Evolutionary conservation across 2,797 vertebrate species (phyloP).

Genomic region (Amniataba percoides): DNA sequence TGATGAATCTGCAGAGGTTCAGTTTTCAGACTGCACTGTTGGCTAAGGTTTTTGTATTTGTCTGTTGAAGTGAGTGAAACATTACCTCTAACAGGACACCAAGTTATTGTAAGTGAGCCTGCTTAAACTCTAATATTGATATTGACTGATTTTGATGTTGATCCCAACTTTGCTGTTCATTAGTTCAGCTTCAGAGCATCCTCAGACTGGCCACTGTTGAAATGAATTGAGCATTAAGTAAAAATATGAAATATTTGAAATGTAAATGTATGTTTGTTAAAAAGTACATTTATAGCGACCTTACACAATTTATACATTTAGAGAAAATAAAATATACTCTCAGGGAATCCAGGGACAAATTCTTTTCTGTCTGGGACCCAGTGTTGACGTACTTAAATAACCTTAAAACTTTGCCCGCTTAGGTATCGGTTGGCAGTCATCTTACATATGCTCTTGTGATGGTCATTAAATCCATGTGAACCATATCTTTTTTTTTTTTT

Average conservation of each 20-base stretch:
- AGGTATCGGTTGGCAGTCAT: too few relatives aligned
- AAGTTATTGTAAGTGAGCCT: not conserved
- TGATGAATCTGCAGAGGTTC: conserved; percentile 7
- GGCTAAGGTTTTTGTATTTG: conserved; percentile 9
- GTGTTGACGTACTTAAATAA: too few relatives aligned
- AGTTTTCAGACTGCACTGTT: conserved; percentile 11
- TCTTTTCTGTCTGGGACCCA: too few relatives aligned
- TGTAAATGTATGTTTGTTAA: too few relatives aligned
- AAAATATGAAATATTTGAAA: not conserved
- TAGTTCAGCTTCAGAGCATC: not conserved
- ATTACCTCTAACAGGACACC: conserved; percentile 5
- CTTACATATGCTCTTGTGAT: too few relatives aligned
- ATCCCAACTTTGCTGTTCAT: not conserved
- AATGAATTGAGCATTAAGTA: not conserved
- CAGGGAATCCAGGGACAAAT: too few relatives aligned
- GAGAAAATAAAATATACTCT: too few relatives aligned
- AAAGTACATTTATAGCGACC: not conserved
- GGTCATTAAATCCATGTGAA: too few relatives aligned
- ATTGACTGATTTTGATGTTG: not conserved
- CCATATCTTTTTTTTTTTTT: too few relatives aligned
- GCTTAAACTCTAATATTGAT: not conserved
- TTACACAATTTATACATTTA: too few relatives aligned
- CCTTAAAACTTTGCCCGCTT: too few relatives aligned
- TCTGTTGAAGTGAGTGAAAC: not conserved
- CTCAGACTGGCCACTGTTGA: not conserved